Base-by-base conservation (phyloP, 2,113 vertebrate genomes). In the Chlorodrepanis virens region DNA sequence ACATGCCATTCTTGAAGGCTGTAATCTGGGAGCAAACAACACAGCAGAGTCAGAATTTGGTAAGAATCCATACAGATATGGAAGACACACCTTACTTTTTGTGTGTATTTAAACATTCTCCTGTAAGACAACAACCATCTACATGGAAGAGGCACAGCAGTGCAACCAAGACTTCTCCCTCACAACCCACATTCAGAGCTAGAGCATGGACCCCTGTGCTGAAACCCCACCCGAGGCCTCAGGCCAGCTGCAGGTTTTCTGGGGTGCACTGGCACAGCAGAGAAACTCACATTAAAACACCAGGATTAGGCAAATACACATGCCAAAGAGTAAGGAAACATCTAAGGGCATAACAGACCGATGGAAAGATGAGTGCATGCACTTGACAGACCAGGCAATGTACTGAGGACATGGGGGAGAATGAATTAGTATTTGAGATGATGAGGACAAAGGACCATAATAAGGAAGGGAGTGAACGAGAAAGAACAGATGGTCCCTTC, bases 401-500 rank as follows among this genome's bases (percentile, higher is more conserved):
- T 54, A 74, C 42, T 0, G 2, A 94, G 70, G 50, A 61, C 61
- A 50, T 1, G 7, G 25, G 42, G 65, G 54, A 94, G 85, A 69
- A 72, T 49, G 68, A 93, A 85, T 86, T 83, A 79, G 80, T 77
- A 44, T 72, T 59, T 91, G 68, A 92, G 80, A 76, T 54, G 50
- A 39, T 3, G 31, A 94, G 72, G 90, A 90, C 84, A 94, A 95
- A 90, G 85, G 68, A 70, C 59, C 2, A 3, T 80, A 95, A 88
- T 81, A 88, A 91, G 61, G 75, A 85, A 83, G 90, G 93, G 87
- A 88, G 56, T n/a, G 54, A 96, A 94, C 79, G 75, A 93, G 76
- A 83, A 96, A 77, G 92, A 96, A 94, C 79, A 96, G 96, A 96
- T 93, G 94, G 93, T 96, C 82, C 39, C 94, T 69, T 93, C 92